phyloP scores from a whole-genome alignment of 2,113 vertebrate genomes.

The Bubo bubo region DNA sequence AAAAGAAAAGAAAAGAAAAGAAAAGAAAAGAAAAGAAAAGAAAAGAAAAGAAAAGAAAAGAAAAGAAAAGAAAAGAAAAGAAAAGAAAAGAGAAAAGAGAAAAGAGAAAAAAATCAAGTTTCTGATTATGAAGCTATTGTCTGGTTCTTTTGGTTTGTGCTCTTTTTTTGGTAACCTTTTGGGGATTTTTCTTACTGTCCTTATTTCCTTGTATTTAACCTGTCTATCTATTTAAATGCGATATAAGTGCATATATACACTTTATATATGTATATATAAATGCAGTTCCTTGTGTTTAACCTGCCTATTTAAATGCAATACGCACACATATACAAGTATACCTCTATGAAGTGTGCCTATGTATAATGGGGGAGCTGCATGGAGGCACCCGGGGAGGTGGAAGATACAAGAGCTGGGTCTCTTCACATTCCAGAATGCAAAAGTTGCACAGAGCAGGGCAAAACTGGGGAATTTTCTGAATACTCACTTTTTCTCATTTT shows the following conservation, averaged over 20 bases:
- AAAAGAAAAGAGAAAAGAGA: no score
- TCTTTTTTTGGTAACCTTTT: neutral
- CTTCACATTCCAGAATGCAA: neutral
- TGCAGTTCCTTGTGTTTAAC: neutral
- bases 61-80: no score
- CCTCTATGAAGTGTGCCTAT: neutral
- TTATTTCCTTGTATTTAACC: neutral
- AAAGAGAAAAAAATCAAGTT: no score
- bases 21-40: no score
- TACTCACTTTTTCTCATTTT: accelerated
- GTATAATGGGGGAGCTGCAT: accelerated
- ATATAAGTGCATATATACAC: no score
- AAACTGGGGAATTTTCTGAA: neutral
- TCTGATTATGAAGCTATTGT: no score
- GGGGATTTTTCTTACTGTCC: neutral
- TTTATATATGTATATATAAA: no score
- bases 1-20: no score
- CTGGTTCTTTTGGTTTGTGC: neutral
- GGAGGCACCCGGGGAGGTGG: neutral
- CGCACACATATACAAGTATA: accelerated
- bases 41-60: no score
- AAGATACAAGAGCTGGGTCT: neutral
- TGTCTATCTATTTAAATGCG: neutral
- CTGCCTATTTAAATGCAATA: neutral
- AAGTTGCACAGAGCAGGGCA: neutral